Conservation (phyloP, 2,797 vertebrate genomes). For the Ispidina picta region DNA sequence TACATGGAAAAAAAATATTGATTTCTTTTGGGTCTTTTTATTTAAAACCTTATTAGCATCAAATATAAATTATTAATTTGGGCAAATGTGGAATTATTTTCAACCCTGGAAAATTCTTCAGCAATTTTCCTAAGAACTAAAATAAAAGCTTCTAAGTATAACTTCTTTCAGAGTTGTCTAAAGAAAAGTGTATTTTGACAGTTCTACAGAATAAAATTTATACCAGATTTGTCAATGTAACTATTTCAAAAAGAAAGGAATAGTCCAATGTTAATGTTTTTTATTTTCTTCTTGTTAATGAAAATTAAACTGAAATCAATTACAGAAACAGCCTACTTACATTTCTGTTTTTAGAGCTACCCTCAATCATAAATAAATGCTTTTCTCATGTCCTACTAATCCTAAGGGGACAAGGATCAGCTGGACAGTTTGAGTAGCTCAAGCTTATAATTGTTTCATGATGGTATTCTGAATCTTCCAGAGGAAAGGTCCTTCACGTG, state of each 20-base stretch:
- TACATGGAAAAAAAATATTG: neutral
- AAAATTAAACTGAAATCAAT: neutral
- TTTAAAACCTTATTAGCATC: neutral
- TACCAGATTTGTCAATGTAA: neutral
- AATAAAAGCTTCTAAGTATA: slow-evolving; percentile 18
- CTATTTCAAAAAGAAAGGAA: neutral
- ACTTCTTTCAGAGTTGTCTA: neutral
- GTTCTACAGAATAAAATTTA: neutral
- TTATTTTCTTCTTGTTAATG: neutral
- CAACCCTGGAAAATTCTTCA: neutral
- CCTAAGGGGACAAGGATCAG: neutral
- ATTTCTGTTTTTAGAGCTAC: neutral
- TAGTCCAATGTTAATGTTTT: neutral
- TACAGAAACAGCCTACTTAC: neutral
- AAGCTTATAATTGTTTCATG: slow-evolving; percentile 4
- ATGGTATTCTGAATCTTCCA: neutral
- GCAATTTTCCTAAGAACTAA: neutral
- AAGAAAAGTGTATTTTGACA: slow-evolving; percentile 11
- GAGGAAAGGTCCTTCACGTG: neutral
- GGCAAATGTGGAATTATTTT: neutral
- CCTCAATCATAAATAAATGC: neutral
- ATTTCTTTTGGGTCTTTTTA: neutral
- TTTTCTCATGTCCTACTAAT: slow-evolving; percentile 2
- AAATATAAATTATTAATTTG: neutral
- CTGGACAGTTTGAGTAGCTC: neutral